Conservation (phyloP, 2,113 vertebrate species). For the Passer domesticus region DNA sequence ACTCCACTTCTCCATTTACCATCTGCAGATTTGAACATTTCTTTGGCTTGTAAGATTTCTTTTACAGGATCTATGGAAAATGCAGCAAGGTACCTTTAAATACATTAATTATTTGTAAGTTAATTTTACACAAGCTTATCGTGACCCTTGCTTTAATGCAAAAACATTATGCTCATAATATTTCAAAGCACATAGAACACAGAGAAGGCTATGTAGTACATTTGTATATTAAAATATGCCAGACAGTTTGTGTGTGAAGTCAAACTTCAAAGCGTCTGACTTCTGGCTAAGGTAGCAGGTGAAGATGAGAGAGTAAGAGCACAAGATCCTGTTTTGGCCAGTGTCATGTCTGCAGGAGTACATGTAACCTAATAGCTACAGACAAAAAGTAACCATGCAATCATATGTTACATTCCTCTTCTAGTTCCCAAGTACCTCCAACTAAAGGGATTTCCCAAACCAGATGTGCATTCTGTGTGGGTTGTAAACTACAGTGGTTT, state of each 20-base stretch:
- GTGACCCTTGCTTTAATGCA: not conserved
- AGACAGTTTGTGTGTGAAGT: not conserved
- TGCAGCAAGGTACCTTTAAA: not conserved
- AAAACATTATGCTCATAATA: not conserved
- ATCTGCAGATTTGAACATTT: not conserved
- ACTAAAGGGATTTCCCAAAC: not conserved
- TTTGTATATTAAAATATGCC: not conserved
- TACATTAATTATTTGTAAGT: not conserved
- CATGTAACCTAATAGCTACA: not conserved
- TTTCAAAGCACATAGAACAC: not conserved
- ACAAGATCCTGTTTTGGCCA: not conserved
- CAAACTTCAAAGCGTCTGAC: not conserved
- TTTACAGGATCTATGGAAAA: not conserved
- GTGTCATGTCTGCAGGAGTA: not conserved
- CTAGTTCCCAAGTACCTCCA: not conserved
- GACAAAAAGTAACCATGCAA: not conserved
- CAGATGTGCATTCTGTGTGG: not conserved
- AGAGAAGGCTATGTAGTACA: not conserved
- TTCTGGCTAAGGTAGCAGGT: not conserved
- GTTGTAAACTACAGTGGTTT: not conserved
- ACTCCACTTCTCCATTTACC: not conserved
- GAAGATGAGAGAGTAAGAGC: not conserved
- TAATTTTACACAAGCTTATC: not conserved
- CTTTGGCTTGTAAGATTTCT: not conserved
- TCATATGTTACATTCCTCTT: not conserved